Conservation (phyloP, 2,888 invertebrate species). For the Torymus tubicola region DNA sequence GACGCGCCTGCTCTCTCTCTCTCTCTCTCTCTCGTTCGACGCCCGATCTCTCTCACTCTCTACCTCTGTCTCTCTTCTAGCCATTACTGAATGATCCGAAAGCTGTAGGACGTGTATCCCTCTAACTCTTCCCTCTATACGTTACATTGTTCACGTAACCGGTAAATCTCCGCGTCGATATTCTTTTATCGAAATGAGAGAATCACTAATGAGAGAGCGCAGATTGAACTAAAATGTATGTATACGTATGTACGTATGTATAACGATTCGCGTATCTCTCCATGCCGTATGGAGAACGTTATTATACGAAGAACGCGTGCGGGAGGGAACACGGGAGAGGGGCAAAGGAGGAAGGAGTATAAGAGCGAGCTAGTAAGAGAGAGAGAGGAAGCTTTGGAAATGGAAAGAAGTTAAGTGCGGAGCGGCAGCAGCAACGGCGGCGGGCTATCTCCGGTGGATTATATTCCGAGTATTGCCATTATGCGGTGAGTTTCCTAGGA, state of each 20-base stretch:
- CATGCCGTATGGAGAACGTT: conserved; percentile 15
- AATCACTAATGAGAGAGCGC: conserved; percentile 41
- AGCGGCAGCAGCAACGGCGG: conserved; percentile 66
- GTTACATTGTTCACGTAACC: too few relatives aligned
- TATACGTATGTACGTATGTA: too few relatives aligned
- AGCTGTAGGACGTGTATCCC: too few relatives aligned
- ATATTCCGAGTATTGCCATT: conserved; percentile 75
- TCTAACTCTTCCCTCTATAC: too few relatives aligned
- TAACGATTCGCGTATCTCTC: too few relatives aligned
- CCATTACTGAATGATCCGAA: too few relatives aligned
- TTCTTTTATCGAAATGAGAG: conserved; percentile 36
- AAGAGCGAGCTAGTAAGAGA: too few relatives aligned
- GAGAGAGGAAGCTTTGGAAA: conserved; percentile 35
- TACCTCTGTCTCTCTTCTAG: too few relatives aligned
- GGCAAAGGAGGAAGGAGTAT: conserved; percentile 48
- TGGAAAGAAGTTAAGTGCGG: conserved; percentile 65
- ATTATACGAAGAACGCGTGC: conserved; percentile 14
- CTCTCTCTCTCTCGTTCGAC: conserved; percentile 27
- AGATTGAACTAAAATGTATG: too few relatives aligned
- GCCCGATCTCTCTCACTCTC: not conserved
- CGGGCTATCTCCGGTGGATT: conserved; percentile 66
- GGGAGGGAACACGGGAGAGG: conserved; percentile 51
- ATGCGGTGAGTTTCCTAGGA: conserved; percentile 72
- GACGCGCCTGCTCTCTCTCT: conserved; percentile 14
- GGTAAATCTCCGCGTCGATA: not conserved